Percentiles rank a stretch among this genome's conserved stretches.
Evolutionary conservation across 2,113 vertebrate genomes (phyloP).

Genomic region (Lepidothrix coronata): DNA sequence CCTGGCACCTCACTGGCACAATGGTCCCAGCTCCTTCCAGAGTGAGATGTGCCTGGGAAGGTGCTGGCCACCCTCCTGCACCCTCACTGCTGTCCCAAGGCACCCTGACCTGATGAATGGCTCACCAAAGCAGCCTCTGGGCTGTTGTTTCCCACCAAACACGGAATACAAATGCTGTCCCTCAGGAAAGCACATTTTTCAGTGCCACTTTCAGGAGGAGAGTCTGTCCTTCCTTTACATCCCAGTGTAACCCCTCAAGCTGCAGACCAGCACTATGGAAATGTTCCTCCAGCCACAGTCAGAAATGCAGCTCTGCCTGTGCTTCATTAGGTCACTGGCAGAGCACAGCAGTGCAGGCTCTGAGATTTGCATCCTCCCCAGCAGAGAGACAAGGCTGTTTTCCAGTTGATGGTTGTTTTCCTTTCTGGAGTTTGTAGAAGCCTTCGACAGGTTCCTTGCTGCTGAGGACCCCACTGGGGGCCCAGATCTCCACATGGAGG

Average conservation of each 20-base stretch:
- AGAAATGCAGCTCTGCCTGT: neutral
- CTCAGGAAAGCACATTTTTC: neutral
- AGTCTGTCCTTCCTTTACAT: conserved; percentile 30
- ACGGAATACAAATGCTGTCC: neutral
- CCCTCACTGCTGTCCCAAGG: neutral
- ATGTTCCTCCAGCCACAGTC: neutral
- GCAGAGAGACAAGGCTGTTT: neutral
- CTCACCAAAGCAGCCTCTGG: neutral
- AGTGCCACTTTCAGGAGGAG: conserved; percentile 26
- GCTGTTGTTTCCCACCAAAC: neutral
- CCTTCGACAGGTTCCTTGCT: neutral
- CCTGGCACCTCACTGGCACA: neutral
- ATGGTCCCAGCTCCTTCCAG: neutral
- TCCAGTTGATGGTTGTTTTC: neutral
- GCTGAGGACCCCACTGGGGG: neutral
- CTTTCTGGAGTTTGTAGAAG: neutral
- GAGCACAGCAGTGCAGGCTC: neutral
- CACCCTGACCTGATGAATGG: rapidly evolving
- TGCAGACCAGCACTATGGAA: conserved; percentile 53
- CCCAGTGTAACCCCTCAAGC: neutral
- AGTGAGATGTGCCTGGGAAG: neutral
- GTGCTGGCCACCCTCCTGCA: neutral
- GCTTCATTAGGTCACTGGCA: conserved; percentile 15
- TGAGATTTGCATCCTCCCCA: neutral
- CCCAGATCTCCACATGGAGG: neutral